These are phyloP conservation scores for Tachyglossus aculeatus DNA, from an alignment of 2,797 vertebrate species.

Conservation along the genomic window DNA sequence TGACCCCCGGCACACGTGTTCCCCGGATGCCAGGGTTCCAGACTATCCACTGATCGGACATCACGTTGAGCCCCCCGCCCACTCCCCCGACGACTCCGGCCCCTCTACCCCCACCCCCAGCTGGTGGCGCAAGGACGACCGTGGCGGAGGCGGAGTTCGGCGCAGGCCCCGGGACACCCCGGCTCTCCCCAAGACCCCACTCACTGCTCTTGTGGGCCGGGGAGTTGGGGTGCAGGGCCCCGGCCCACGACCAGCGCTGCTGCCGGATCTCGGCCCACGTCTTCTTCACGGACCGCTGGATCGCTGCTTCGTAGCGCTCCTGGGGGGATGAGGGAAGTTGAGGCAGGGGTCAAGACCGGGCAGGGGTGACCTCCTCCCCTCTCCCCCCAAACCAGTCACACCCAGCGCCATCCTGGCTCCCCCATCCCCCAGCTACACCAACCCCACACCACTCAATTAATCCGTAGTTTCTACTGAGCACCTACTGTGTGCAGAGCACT, in stretches of 20 bases:
- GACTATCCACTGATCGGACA: background rate
- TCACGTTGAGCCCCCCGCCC: background rate
- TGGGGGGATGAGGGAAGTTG: conserved; percentile 59
- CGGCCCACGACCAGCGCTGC: conserved; percentile 96
- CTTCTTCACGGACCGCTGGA: conserved; percentile 92
- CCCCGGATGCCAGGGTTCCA: background rate
- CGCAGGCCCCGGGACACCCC: background rate
- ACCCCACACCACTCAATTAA: no score
- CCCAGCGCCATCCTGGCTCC: no score
- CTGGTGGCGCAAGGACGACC: background rate
- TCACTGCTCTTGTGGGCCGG: conserved; percentile 77
- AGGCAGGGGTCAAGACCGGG: background rate
- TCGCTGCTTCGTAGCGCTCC: conserved; percentile 94
- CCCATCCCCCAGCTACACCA: no score
- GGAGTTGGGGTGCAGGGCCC: conserved; percentile 85
- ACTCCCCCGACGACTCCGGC: background rate
- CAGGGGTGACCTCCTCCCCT: background rate
- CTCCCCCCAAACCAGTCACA: background rate
- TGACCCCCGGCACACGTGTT: background rate
- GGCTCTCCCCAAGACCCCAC: conserved; percentile 23
- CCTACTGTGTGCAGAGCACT: no score
- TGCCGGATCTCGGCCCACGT: conserved; percentile 97
- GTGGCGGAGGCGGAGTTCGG: background rate
- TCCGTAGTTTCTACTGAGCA: no score
- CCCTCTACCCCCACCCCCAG: background rate